Evolutionary conservation across 2,113 vertebrate species (phyloP).

Genomic region (Meleagris gallopavo): DNA sequence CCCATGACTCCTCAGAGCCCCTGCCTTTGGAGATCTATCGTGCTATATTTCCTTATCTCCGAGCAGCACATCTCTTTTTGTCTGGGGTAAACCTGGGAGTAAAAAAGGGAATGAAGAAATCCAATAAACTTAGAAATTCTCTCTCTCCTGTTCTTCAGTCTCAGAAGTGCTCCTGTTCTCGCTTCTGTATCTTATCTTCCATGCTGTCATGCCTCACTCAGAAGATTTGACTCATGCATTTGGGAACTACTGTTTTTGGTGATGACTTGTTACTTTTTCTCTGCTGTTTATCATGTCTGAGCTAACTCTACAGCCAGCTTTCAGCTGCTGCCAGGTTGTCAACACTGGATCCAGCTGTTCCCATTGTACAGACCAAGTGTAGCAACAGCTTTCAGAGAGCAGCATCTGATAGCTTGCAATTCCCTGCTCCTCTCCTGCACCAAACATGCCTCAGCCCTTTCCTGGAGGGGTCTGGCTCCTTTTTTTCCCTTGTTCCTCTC

Average conservation of each 20-base stretch:
- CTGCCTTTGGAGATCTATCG: neutral
- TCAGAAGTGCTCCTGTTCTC: neutral
- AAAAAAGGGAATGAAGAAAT: neutral
- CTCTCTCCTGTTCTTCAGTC: neutral
- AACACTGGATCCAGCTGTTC: neutral
- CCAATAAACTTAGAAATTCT: neutral
- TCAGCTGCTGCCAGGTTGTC: neutral
- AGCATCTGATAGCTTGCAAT: neutral
- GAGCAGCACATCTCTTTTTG: neutral
- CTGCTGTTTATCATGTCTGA: neutral
- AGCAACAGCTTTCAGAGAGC: neutral
- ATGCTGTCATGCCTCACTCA: neutral
- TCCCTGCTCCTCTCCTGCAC: neutral
- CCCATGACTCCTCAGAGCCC: neutral
- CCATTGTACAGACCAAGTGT: neutral
- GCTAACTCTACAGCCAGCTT: neutral
- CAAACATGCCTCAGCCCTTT: neutral
- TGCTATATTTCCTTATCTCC: neutral
- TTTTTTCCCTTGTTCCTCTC: fast-evolving
- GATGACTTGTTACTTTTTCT: neutral
- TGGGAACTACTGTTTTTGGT: conserved; percentile 30
- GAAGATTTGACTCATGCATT: neutral
- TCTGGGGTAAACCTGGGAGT: neutral
- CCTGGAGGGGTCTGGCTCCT: conserved; percentile 8
- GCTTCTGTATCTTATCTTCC: conserved; percentile 21